Base-by-base conservation (phyloP, 2,888 invertebrate genomes). In the Caenorhabditis zanzibari region DNA sequence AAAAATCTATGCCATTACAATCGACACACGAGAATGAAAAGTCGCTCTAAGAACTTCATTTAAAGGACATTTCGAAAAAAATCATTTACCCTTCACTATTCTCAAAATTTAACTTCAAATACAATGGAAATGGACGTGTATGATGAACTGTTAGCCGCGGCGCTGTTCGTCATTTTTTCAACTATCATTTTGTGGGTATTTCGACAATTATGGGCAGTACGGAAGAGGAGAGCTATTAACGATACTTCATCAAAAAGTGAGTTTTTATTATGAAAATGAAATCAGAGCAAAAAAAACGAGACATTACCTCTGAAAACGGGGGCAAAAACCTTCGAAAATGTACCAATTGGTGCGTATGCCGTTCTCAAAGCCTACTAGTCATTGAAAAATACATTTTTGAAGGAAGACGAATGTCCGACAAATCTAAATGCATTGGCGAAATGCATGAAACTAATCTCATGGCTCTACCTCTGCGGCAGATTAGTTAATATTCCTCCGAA, bases 141-240 rank as follows among this genome's bases (percentile, higher is more conserved):
- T 56, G 84, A 84, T 26, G 87, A 87, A 66, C 14, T 85, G 22
- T 22, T 82, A 12, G 81, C 82, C 44, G 73, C 80, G 19, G 66
- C 68, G 7, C 26, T 82, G 10, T 81, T 87, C 19, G 61, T 85
- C 41, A 41, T 76, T 22, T 22, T 82, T 24, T 54, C 84, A n/a
- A 76, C 66, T 4, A 16, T 85, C n/a, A 41, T 82, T n/a, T 56
- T 82, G 49, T 72, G 77, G 47, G 52, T 74, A 19, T 83, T 86
- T 64, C 73, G 86, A 24, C 84, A 86, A 44, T 24, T 88, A 32
- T 81, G 83, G 68, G 86, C 86, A 35, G 75, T 58, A 12, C 47
- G 85, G 24, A 85, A 85, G 49, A 38, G 86, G 44, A 88, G 86
- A 81, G 76, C 76, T 26, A 73, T 88, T 56, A 88, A 86, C 52